Conservation (phyloP, 2,797 vertebrate genomes). For the Girardinus metallicus region DNA sequence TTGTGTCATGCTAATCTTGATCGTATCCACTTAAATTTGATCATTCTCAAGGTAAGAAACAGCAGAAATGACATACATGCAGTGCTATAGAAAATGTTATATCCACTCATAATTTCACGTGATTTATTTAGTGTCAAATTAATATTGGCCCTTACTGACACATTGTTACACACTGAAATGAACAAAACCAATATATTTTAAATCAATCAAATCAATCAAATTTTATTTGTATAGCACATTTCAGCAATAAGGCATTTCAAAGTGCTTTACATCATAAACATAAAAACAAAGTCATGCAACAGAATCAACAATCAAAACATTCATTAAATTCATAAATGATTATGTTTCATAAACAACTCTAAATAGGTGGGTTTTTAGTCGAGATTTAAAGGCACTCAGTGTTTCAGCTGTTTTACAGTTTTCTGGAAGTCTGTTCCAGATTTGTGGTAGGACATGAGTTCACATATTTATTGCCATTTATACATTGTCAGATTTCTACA, state of each 20-base stretch:
- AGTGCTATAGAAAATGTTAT: not conserved
- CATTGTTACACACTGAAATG: not conserved
- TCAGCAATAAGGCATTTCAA: no score
- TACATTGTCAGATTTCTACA: not conserved
- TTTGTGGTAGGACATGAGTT: not conserved
- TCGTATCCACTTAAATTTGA: slow-evolving; percentile 22
- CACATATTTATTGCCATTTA: not conserved
- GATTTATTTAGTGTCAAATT: not conserved
- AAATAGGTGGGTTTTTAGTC: no score
- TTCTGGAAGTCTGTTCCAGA: no score
- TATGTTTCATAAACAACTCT: no score
- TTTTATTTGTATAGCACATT: no score
- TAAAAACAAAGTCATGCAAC: no score
- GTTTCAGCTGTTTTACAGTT: no score
- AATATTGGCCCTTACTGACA: not conserved
- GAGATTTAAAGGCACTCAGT: no score
- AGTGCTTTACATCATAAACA: no score
- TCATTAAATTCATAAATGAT: no score
- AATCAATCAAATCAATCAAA: no score
- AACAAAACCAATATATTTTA: not conserved
- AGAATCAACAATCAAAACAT: no score
- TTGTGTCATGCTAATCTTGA: slow-evolving; percentile 1
- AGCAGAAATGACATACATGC: not conserved
- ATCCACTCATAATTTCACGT: not conserved
- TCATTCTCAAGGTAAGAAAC: slow-evolving; percentile 12